Evolutionary conservation across 92 coral and sea anemone genomes (phyloP), one percentile per base, ranked within the genome.

Genomic region (Epizoanthus ramosus): DNA sequence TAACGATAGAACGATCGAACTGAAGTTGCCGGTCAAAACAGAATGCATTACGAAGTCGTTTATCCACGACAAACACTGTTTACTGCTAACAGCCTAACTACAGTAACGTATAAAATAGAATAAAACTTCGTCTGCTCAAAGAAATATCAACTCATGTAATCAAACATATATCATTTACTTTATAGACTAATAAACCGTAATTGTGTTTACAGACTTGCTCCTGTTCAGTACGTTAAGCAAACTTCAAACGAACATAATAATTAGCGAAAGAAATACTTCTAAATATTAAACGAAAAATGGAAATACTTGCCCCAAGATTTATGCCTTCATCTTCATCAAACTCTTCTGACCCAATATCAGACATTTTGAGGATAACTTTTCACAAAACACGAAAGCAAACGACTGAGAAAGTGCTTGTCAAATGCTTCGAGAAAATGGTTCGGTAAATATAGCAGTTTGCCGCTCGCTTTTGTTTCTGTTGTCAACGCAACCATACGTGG

Each of bases 271-370:
- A 50, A 50, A 50, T 1, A 50, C 54, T 9, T 37, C 0, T 12
- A 73, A 17, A 73, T 25, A 2, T 28, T 28, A 28, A 35, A 17
- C 79, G 14, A 35, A 73, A 25, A 15, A 19, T 25, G 47, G 58
- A 35, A 23, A 22, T 73, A 84, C 98, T 93, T 90, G 91, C 98
- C 79, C 98, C 98, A 41, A 95, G 90, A 69, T 95, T 95, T 28
- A 95, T 92, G 16, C 93, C 98, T 57, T 92, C 94, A 67, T 95
- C 98, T 79, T 95, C 97, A 33, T 95, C 98, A 61, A 94, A 95
- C 43, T 94, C 98, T 54, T 95, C 98, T 17, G 98, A 95, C 63
- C 98, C 98, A 53, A 90, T 89, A 50, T 95, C 98, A 16, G 98
- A 95, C 98, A 95, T 95, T 54, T 16, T 83, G 63, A 16, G 52